Percentiles rank a stretch among this genome's conserved stretches.
Conservation (phyloP, 2,888 invertebrate genomes). For the Cerastoderma edule region DNA sequence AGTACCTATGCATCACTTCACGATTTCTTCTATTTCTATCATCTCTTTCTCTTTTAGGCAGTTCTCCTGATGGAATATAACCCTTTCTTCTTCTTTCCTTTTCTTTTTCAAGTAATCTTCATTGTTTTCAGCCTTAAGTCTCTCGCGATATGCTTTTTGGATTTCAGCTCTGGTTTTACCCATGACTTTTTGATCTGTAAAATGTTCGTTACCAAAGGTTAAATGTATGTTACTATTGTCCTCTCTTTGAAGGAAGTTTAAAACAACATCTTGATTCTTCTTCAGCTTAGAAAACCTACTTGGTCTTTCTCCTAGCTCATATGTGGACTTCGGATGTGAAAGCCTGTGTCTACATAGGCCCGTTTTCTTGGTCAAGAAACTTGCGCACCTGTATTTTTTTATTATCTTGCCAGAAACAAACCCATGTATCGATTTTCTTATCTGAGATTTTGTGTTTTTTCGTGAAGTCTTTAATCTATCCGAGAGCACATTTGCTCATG, state of each 20-base stretch:
- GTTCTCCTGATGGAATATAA: conserved; percentile 29
- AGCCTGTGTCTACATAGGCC: conserved; percentile 36
- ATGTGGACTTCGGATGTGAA: conserved; percentile 8
- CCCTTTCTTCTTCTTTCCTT: conserved; percentile 31
- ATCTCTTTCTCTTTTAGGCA: conserved; percentile 28
- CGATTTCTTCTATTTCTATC: conserved; percentile 25
- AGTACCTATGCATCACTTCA: conserved; percentile 16
- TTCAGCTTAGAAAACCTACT: background rate
- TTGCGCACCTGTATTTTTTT: conserved; percentile 36
- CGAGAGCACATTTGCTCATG: conserved; percentile 18
- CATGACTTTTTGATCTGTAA: conserved; percentile 21
- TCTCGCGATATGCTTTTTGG: conserved; percentile 46
- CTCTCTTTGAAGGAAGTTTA: conserved; percentile 30
- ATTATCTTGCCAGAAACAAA: conserved; percentile 27
- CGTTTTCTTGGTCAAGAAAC: conserved; percentile 18
- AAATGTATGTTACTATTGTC: no score
- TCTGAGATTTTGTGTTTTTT: background rate
- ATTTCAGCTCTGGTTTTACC: conserved; percentile 47
- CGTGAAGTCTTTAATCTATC: conserved; percentile 20
- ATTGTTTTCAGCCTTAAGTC: conserved; percentile 41
- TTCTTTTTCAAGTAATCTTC: conserved; percentile 39
- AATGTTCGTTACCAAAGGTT: background rate
- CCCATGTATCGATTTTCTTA: conserved; percentile 20
- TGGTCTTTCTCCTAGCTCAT: background rate
- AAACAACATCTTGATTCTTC: conserved; percentile 15